Evolutionary conservation across 2,797 vertebrate genomes (phyloP).

Genomic region (Sebastes cheni): DNA sequence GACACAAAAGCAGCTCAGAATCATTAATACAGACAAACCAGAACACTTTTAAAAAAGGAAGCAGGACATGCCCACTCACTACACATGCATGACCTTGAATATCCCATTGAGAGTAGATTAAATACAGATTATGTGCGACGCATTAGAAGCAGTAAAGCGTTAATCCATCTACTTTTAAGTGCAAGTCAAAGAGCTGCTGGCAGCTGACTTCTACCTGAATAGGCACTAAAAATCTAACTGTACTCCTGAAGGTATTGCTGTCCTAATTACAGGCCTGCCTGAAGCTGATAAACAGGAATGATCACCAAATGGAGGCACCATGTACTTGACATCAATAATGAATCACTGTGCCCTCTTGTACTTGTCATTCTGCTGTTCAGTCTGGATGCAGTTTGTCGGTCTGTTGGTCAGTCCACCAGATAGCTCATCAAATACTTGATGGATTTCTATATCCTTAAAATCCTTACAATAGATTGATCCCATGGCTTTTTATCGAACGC

Average conservation of each 20-base stretch:
- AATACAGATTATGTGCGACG: not conserved
- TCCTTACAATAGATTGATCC: not conserved
- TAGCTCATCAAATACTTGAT: not conserved
- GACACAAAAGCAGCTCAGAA: conserved; percentile 36
- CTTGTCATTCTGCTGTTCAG: conserved; percentile 8
- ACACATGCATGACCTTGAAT: not conserved
- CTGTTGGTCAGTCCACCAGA: not conserved
- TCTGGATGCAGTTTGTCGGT: not conserved
- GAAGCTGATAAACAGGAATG: conserved; percentile 48
- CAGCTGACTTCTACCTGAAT: conserved; percentile 44
- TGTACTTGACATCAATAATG: conserved; percentile 23
- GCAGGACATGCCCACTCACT: not conserved
- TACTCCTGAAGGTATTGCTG: conserved; percentile 39
- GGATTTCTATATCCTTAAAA: not conserved
- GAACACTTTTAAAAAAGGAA: not conserved
- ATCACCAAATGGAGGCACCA: conserved; percentile 28
- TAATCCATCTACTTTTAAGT: conserved; percentile 36
- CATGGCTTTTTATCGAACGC: not conserved
- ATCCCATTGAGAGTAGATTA: not conserved
- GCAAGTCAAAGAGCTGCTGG: conserved; percentile 29
- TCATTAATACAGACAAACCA: conserved; percentile 52
- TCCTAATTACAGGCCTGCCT: conserved; percentile 57
- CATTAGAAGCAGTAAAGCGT: not conserved
- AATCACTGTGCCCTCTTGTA: conserved; percentile 33
- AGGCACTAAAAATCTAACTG: conserved; percentile 59